Percentiles rank a stretch among this genome's conserved stretches.
Evolutionary conservation across 2,113 vertebrate species (phyloP).

Genomic region (Leptodactylus fuscus): DNA sequence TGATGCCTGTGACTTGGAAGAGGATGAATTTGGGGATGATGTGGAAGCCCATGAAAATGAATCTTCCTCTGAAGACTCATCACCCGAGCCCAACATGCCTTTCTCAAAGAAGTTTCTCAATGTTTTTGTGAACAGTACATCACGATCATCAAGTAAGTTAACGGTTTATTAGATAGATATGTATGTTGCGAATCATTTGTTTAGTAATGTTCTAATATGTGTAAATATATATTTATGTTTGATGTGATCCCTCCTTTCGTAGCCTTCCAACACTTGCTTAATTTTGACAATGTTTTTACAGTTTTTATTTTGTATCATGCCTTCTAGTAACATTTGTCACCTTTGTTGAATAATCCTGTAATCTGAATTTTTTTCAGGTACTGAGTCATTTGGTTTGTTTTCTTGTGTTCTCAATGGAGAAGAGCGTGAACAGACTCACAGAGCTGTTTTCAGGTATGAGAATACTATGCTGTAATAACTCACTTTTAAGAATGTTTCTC

Average conservation of each 20-base stretch:
- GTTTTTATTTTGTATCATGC: not conserved
- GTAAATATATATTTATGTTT: not conserved
- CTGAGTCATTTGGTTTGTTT: constrained; percentile 97
- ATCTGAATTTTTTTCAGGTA: constrained; percentile 74
- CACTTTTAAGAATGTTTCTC: not conserved
- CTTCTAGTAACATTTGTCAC: not conserved
- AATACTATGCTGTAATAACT: not conserved
- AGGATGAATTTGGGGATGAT: constrained; percentile 74
- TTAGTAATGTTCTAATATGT: not conserved
- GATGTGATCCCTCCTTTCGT: not conserved
- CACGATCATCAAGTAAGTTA: constrained; percentile 93
- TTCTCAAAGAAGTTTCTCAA: constrained; percentile 99
- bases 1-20: constrained; percentile 79
- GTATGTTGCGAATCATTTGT: not conserved
- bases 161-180: too few species aligned
- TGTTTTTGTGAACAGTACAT: constrained; percentile 96
- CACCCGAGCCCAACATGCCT: constrained; percentile 91
- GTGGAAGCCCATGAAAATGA: constrained; percentile 72
- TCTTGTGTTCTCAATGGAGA: constrained; percentile 93
- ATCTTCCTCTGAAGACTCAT: constrained; percentile 85
- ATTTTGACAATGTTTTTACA: not conserved
- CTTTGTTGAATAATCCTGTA: not conserved
- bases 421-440: constrained; percentile 93
- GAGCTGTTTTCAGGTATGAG: constrained; percentile 85
- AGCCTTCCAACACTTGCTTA: not conserved